phyloP scores from a whole-genome alignment of 2,888 invertebrate species.

The Parapristionchus giblindavisi region DNA sequence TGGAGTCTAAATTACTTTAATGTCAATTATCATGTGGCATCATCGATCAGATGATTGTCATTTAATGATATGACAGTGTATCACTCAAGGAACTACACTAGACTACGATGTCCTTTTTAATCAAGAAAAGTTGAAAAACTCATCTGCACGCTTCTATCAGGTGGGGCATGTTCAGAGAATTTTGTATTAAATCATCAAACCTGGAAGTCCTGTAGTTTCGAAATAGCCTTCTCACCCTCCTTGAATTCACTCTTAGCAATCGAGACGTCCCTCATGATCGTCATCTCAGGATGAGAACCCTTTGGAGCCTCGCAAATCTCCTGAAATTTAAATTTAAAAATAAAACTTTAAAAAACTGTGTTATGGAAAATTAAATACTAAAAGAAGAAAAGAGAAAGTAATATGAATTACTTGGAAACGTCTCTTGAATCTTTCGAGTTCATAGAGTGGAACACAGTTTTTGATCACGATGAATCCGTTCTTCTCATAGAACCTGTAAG shows the following conservation, averaged over 20 bases:
- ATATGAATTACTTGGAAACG: conserved; percentile 55
- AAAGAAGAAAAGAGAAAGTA: too few relatives aligned
- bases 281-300: conserved; percentile 71
- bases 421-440: conserved; percentile 78
- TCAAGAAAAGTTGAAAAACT: too few relatives aligned
- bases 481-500: conserved; percentile 79
- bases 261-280: conserved; percentile 79
- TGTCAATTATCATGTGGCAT: too few relatives aligned
- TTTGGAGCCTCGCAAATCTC: conserved; percentile 78
- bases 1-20: neutral
- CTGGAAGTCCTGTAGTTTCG: conserved; percentile 83
- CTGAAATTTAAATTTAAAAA: conserved; percentile 71
- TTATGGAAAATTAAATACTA: neutral
- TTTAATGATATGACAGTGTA: too few relatives aligned
- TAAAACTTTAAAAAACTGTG: neutral
- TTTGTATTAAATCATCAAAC: conserved; percentile 6
- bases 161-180: too few relatives aligned
- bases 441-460: conserved; percentile 77
- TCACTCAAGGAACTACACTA: too few relatives aligned
- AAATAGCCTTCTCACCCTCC: conserved; percentile 78
- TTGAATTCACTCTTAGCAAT: conserved; percentile 75
- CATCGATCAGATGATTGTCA: too few relatives aligned
- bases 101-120: too few relatives aligned
- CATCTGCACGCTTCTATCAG: too few relatives aligned
- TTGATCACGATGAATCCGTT: conserved; percentile 84